Conservation (phyloP, 2,888 invertebrate genomes). For the Liopterus haemorrhoidalis region DNA sequence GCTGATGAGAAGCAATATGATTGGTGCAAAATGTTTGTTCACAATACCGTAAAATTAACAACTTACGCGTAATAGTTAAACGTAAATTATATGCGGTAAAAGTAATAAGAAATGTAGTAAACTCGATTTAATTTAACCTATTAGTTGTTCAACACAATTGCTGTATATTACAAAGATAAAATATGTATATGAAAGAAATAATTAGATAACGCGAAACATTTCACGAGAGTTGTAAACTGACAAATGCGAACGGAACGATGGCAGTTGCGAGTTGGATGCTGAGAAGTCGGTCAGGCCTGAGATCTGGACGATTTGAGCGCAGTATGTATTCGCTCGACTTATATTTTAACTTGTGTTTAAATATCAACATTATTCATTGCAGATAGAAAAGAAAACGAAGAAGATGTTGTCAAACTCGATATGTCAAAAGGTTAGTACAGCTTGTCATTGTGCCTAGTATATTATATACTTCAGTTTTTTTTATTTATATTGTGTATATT, state of each 20-base stretch:
- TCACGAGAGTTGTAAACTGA: too few relatives aligned
- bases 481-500: slow-evolving; percentile 32
- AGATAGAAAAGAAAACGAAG: slow-evolving; percentile 51
- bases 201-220: neutral
- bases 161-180: too few relatives aligned
- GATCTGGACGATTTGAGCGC: slow-evolving; percentile 48
- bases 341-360: slow-evolving; percentile 19
- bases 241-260: slow-evolving; percentile 38
- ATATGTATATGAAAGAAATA: too few relatives aligned
- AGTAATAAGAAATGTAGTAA: too few relatives aligned
- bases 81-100: too few relatives aligned
- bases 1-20: too few relatives aligned
- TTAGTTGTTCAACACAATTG: too few relatives aligned
- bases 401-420: slow-evolving; percentile 55
- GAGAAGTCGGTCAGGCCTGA: slow-evolving; percentile 45
- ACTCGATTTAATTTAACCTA: too few relatives aligned
- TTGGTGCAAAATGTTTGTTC: too few relatives aligned
- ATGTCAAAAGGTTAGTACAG: slow-evolving; percentile 47
- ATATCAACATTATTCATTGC: slow-evolving; percentile 28
- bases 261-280: slow-evolving; percentile 53
- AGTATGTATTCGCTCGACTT: slow-evolving; percentile 34
- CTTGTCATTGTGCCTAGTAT: neutral
- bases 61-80: too few relatives aligned
- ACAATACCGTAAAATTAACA: too few relatives aligned
- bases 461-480: neutral